Percentiles rank a stretch among this genome's conserved stretches.
phyloP scores from a whole-genome alignment of 1,140 invertebrate species.

The Papilio glaucus region DNA sequence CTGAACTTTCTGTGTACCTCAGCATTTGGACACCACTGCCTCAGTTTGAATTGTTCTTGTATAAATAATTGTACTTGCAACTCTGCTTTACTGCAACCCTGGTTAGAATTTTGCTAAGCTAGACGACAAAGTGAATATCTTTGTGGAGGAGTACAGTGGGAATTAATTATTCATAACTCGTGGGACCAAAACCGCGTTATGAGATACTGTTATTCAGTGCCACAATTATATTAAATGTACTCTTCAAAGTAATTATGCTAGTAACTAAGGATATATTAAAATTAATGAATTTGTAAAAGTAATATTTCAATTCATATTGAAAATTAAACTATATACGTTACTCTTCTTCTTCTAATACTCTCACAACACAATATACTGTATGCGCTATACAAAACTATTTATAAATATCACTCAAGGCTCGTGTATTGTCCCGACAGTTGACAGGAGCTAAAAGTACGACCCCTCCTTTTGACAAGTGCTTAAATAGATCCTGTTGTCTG shows the following conservation, averaged over 20 bases:
- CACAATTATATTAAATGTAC: background rate
- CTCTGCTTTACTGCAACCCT: background rate
- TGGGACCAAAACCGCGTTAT: constrained; percentile 1
- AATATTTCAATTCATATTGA: background rate
- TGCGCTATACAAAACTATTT: no score
- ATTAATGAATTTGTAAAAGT: background rate
- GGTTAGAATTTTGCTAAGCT: background rate
- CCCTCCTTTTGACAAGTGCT: no score
- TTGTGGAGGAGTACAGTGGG: constrained; percentile 17
- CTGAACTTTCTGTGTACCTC: background rate
- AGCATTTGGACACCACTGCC: background rate
- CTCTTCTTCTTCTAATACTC: no score
- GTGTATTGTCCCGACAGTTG: no score
- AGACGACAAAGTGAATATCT: constrained; percentile 1
- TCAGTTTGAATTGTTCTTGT: background rate
- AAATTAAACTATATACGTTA: no score
- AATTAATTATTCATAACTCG: constrained; percentile 5
- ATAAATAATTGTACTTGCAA: background rate
- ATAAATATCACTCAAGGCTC: no score
- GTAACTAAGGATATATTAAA: background rate
- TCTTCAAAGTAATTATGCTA: background rate
- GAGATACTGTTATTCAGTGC: background rate
- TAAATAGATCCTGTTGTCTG: no score
- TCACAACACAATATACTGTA: no score
- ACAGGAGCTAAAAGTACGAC: no score